Conservation (phyloP, 2,888 invertebrate species). For the Calameuta idolon region DNA sequence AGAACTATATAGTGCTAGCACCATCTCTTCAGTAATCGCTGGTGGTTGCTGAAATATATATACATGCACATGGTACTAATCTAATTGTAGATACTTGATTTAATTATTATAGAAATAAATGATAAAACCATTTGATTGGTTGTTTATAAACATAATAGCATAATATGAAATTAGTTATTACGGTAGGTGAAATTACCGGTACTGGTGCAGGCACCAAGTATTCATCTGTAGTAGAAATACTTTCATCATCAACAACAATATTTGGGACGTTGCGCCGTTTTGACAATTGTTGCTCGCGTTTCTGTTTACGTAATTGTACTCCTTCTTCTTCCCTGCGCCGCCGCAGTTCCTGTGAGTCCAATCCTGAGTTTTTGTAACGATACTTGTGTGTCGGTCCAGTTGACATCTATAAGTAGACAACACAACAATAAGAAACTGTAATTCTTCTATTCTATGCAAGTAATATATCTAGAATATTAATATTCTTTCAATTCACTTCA, state of each 20-base stretch:
- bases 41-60: slow-evolving; percentile 67
- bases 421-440: background rate
- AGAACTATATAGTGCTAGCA: slow-evolving; percentile 83
- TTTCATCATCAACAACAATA: slow-evolving; percentile 57
- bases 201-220: slow-evolving; percentile 46
- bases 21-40: slow-evolving; percentile 83
- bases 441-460: background rate
- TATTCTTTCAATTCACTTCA: background rate
- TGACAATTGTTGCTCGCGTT: slow-evolving; percentile 93
- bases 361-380: slow-evolving; percentile 93
- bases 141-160: background rate
- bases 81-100: background rate
- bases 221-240: slow-evolving; percentile 49
- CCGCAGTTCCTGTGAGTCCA: slow-evolving; percentile 92
- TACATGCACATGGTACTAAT: background rate
- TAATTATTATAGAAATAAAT: slow-evolving; percentile 11
- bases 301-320: slow-evolving; percentile 94
- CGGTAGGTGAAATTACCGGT: slow-evolving; percentile 33
- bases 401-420: slow-evolving; percentile 75
- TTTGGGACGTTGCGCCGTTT: slow-evolving; percentile 87
- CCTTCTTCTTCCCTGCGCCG: slow-evolving; percentile 96
- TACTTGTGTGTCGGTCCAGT: slow-evolving; percentile 82
- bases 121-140: background rate
- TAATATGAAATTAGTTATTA: background rate
- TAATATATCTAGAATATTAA: background rate